phyloP scores from a whole-genome alignment of 2,113 vertebrate species.

The Caranx melampygus region DNA sequence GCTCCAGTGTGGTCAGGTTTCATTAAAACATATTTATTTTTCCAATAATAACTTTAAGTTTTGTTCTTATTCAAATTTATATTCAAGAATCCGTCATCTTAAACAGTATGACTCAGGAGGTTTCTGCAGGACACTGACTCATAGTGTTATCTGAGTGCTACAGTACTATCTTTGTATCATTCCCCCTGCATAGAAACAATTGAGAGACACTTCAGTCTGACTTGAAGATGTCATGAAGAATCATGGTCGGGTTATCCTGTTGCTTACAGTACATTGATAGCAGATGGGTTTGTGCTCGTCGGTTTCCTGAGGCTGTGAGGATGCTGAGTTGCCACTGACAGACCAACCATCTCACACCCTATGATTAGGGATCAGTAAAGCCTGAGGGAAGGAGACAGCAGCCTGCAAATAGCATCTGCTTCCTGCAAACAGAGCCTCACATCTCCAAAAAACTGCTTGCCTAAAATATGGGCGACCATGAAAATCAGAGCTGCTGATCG shows the following conservation, averaged over 20 bases:
- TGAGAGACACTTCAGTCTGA: conserved; percentile 20
- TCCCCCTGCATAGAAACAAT: background rate
- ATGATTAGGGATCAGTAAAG: conserved; percentile 64
- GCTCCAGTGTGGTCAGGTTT: background rate
- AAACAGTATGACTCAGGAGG: background rate
- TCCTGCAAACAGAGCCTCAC: conserved; percentile 44
- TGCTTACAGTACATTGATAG: conserved; percentile 27
- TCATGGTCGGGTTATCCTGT: background rate
- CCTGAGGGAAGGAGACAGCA: conserved; percentile 33
- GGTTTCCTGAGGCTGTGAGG: conserved; percentile 28
- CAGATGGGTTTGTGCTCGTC: conserved; percentile 46
- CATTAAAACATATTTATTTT: conserved; percentile 2
- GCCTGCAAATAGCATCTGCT: conserved; percentile 52
- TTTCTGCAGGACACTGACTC: conserved; percentile 2
- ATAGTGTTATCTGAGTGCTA: too few species aligned
- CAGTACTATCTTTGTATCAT: background rate
- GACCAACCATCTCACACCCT: conserved; percentile 57
- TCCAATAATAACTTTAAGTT: background rate
- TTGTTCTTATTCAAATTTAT: background rate
- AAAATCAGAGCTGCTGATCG: conserved; percentile 14
- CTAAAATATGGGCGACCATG: background rate
- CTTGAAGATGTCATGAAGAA: conserved; percentile 4
- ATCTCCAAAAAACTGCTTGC: conserved; percentile 31
- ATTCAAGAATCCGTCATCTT: background rate
- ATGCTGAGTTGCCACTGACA: conserved; percentile 51